Base-by-base conservation (phyloP, 2,888 invertebrate species). In the Bombyx huttoni region DNA sequence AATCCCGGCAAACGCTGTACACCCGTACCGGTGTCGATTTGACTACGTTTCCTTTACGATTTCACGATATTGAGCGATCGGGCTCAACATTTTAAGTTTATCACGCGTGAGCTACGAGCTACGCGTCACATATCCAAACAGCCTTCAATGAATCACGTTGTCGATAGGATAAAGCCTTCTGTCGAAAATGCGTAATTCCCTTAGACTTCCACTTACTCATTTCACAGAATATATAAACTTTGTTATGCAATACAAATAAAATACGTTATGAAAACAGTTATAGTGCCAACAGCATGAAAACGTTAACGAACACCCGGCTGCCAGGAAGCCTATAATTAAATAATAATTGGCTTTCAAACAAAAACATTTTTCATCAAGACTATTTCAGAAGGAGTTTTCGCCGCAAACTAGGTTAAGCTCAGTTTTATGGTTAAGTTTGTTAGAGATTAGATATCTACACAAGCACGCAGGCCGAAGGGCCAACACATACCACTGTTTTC, bases 11-110 rank as follows among this genome's bases (percentile, higher is more conserved):
- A 78, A 73, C 75, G 75, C 73, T 74, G 73, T 77, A 78, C 78
- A 74, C 70, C 71, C 75, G 76, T 73, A 72, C 75, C 78, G 76
- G 79, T 81, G 84, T 82, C 84, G 85, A 87, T 86, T 84, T 85
- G 81, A 83, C 84, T 83, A 80, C 78, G 83, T 79, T 84, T 82
- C 81, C 83, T 79, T 81, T 78, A 77, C 81, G 77, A 81, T 84
- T 80, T 75, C 72, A 71, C 73, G 70, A 73, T 76, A 77, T 76
- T 78, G 75, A 79, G 71, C 72, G 77, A 79, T 80, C 70, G 66
- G 58, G 60, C 63, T 70, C 62, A 64, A 66, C 67, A 61, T 64
- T 62, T 67, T 66, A 67, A 73, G 58, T 59, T 60, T 62, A 58
- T 61, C 55, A 35, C 50, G 47, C 34, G 46, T 35, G 51, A 53